A percentile compares a stretch with the other conserved stretches of the same genome.
Conservation (phyloP, 2,888 invertebrate species). For the Gryllus longicercus region DNA sequence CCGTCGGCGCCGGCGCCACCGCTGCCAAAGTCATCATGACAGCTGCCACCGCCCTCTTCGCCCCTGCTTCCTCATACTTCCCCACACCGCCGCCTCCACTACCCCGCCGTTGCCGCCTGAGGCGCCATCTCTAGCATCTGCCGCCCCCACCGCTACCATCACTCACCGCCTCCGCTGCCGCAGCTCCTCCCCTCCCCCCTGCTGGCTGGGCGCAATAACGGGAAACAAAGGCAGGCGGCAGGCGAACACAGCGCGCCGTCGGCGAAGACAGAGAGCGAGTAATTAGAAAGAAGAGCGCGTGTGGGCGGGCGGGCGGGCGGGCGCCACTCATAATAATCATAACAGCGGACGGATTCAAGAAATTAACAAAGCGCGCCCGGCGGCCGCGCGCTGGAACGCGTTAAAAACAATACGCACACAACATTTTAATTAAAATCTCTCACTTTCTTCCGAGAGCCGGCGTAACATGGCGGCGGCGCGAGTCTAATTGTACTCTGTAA, state of each 20-base stretch:
- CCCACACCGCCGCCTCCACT: too few relatives aligned
- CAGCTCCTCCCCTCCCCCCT: background rate
- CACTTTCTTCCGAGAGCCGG: conserved; percentile 17
- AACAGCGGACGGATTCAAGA: conserved; percentile 11
- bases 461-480: background rate
- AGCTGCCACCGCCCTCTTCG: too few relatives aligned
- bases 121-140: too few relatives aligned
- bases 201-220: background rate
- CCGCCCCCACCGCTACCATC: too few relatives aligned
- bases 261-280: background rate
- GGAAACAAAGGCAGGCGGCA: background rate
- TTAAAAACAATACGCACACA: conserved; percentile 8
- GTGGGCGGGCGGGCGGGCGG: too few relatives aligned
- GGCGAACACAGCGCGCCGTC: background rate
- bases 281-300: background rate
- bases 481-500: background rate
- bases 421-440: conserved; percentile 8
- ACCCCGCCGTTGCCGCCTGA: too few relatives aligned
- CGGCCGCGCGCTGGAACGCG: background rate
- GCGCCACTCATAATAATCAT: conserved; percentile 4
- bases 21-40: too few relatives aligned
- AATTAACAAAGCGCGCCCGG: background rate
- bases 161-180: too few relatives aligned
- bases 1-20: too few relatives aligned
- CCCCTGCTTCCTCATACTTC: too few relatives aligned